Evolutionary conservation across 2,888 invertebrate species (phyloP).

Genomic region (Onthophagus sagittarius): DNA sequence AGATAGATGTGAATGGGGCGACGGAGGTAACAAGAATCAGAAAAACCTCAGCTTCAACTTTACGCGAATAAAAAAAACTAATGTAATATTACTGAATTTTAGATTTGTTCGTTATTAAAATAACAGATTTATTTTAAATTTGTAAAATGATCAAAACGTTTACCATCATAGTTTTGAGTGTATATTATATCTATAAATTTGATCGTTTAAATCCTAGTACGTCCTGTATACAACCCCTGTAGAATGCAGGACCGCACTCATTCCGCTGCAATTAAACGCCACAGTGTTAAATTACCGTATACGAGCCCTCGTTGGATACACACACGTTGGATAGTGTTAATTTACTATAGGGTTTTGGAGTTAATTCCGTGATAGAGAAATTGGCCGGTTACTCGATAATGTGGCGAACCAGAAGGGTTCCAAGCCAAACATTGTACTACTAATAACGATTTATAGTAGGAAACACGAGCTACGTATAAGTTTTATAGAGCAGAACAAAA

Average conservation of each 20-base stretch:
- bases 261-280: neutral
- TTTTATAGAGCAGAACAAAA: neutral
- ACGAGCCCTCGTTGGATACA: neutral
- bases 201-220: neutral
- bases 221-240: neutral
- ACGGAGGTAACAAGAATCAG: slow-evolving; percentile 5
- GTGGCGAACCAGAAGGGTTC: neutral
- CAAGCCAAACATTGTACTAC: neutral
- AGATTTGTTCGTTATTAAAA: slow-evolving; percentile 22
- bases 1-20: slow-evolving; percentile 30
- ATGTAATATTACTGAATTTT: slow-evolving; percentile 15
- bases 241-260: neutral
- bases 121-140: neutral
- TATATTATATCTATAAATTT: neutral
- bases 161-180: neutral
- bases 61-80: neutral
- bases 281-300: neutral
- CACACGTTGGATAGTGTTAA: neutral
- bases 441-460: neutral
- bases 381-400: neutral
- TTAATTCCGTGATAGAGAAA: neutral
- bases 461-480: neutral
- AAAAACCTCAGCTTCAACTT: neutral
- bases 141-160: neutral
- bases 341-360: neutral